A percentile compares a stretch with the other conserved stretches of the same genome.
Conservation (phyloP, 1,140 invertebrate species). For the Tetraneura akinire region DNA sequence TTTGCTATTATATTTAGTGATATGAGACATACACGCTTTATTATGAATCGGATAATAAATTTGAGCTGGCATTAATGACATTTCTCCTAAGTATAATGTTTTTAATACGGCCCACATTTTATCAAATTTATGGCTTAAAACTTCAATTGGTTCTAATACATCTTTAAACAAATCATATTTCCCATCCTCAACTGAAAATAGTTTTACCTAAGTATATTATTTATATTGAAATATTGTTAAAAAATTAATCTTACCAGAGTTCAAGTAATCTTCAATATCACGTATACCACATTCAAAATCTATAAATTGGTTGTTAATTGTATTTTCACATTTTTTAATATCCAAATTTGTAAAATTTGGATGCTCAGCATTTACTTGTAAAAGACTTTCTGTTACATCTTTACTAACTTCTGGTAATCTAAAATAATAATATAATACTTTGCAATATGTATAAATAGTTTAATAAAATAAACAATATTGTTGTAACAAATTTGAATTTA, state of each 20-base stretch:
- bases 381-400: slow-evolving; percentile 73
- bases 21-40: slow-evolving; percentile 68
- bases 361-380: slow-evolving; percentile 71
- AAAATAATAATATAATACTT: slow-evolving; percentile 56
- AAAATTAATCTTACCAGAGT: slow-evolving; percentile 48
- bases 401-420: slow-evolving; percentile 90
- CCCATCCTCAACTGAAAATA: slow-evolving; percentile 56
- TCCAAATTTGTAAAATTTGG: slow-evolving; percentile 79
- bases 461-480: too few relatives aligned
- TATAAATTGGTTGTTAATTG: slow-evolving; percentile 78
- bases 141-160: slow-evolving; percentile 78
- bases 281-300: slow-evolving; percentile 68
- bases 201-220: not conserved
- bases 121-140: slow-evolving; percentile 71
- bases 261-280: slow-evolving; percentile 51
- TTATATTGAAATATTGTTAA: slow-evolving; percentile 53
- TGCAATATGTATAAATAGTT: too few relatives aligned
- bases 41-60: slow-evolving; percentile 75
- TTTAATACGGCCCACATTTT: slow-evolving; percentile 85
- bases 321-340: slow-evolving; percentile 79
- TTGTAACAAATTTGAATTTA: too few relatives aligned
- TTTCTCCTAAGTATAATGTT: slow-evolving; percentile 78
- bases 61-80: slow-evolving; percentile 75
- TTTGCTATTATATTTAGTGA: slow-evolving; percentile 68
- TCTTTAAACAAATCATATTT: slow-evolving; percentile 69